phyloP scores from a whole-genome alignment of 2,888 invertebrate genomes.

The Teleiodes luculella region DNA sequence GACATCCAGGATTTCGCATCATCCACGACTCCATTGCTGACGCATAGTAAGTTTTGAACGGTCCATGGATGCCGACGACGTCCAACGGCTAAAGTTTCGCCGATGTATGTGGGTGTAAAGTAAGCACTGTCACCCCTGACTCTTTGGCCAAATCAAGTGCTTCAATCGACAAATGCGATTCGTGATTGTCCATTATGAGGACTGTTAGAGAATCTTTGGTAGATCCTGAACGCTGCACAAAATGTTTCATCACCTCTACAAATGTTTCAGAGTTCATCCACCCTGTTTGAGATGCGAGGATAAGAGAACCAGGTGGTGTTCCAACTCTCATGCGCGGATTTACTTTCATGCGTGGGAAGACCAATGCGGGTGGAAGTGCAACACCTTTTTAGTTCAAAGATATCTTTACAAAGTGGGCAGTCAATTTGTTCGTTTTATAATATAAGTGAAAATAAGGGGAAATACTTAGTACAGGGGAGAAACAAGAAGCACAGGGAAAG shows the following conservation, averaged over 20 bases:
- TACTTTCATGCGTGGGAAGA: too few species aligned
- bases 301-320: conserved; percentile 43
- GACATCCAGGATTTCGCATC: too few species aligned
- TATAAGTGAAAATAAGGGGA: too few species aligned
- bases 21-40: not conserved
- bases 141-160: conserved; percentile 19
- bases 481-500: too few species aligned
- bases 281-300: conserved; percentile 39
- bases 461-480: too few species aligned
- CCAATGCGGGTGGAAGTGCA: too few species aligned
- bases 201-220: conserved; percentile 32
- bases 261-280: conserved; percentile 46
- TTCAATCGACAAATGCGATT: conserved; percentile 16
- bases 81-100: conserved; percentile 18
- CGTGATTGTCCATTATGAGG: conserved; percentile 36
- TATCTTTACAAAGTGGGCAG: too few species aligned
- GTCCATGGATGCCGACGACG: conserved; percentile 18
- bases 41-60: conserved; percentile 11
- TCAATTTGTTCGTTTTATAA: too few species aligned
- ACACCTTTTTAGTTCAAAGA: too few species aligned
- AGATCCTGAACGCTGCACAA: too few species aligned
- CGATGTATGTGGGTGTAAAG: conserved; percentile 20
- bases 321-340: conserved; percentile 39
- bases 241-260: too few species aligned
- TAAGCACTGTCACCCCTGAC: conserved; percentile 17